A percentile compares a stretch with the other conserved stretches of the same genome.
Evolutionary conservation across 2,888 invertebrate species (phyloP).

Genomic region (Drosophila lutescens): DNA sequence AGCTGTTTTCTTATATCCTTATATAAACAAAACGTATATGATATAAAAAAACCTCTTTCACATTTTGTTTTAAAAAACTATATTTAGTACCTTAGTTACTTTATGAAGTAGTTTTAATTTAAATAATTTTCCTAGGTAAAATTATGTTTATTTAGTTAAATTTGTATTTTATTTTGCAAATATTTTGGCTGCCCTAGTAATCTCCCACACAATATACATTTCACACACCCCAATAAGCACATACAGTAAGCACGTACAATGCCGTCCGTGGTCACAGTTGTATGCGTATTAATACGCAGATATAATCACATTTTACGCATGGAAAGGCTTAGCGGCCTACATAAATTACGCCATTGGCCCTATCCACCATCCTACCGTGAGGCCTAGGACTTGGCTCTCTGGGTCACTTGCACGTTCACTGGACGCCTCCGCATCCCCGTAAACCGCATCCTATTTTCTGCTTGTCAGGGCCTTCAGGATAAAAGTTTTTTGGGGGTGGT

Average conservation of each 20-base stretch:
- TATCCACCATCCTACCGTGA: slow-evolving; percentile 8
- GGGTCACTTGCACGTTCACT: slow-evolving; percentile 70
- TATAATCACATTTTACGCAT: slow-evolving; percentile 75
- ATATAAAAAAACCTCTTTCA: neutral
- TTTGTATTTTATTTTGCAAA: neutral
- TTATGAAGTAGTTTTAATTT: too few species aligned
- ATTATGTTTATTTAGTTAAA: neutral
- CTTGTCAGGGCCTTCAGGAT: slow-evolving; percentile 18
- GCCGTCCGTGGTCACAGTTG: slow-evolving; percentile 20
- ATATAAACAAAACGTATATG: too few species aligned
- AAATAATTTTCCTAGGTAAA: too few species aligned
- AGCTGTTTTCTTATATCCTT: too few species aligned
- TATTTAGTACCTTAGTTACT: too few species aligned
- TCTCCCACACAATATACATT: slow-evolving; percentile 1
- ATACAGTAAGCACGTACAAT: slow-evolving; percentile 20
- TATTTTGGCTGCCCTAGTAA: neutral
- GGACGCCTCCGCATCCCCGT: slow-evolving; percentile 1
- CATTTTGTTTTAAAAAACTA: too few species aligned
- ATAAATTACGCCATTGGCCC: slow-evolving; percentile 71
- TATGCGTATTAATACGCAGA: slow-evolving; percentile 46
- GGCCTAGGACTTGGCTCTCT: slow-evolving; percentile 32
- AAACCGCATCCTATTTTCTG: slow-evolving; percentile 20
- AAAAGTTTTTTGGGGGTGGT: slow-evolving; percentile 37
- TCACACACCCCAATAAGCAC: neutral
- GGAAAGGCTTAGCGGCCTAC: slow-evolving; percentile 69